These are phyloP conservation scores for Notarius lentiginosus DNA, from an alignment of 2,113 vertebrate genomes.

Conservation along the genomic window DNA sequence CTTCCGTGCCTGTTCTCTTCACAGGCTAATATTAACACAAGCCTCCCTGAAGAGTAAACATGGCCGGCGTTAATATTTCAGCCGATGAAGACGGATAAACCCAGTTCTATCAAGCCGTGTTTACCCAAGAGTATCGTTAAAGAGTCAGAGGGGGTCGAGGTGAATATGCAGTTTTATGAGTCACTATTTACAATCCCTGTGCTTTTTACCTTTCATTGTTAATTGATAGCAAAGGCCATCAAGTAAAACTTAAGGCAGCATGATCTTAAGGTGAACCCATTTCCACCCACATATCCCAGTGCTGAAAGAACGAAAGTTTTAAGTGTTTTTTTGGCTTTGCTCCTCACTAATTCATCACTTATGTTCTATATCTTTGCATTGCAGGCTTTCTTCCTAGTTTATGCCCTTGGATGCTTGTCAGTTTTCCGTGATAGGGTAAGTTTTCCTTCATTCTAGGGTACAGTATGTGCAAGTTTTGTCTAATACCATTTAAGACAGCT, in stretches of 20 bases:
- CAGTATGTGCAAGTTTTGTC: not conserved
- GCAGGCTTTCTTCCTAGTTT: constrained; percentile 95
- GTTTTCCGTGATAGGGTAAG: constrained; percentile 82
- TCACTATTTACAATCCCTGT: constrained; percentile 5
- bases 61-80: constrained; percentile 28
- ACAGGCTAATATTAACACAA: constrained; percentile 36
- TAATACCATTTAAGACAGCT: no score
- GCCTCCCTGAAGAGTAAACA: constrained; percentile 28
- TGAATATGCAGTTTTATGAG: not conserved
- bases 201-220: constrained; percentile 13
- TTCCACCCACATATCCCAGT: constrained; percentile 10
- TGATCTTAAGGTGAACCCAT: constrained; percentile 26
- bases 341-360: constrained; percentile 17
- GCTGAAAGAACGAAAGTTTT: not conserved
- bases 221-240: not conserved
- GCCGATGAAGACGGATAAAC: not conserved
- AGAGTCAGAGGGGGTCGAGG: constrained; percentile 1
- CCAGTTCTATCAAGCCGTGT: constrained; percentile 5
- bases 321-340: constrained; percentile 8
- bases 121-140: constrained; percentile 30
- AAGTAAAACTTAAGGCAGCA: not conserved
- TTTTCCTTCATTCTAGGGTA: not conserved
- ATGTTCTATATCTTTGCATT: constrained; percentile 33
- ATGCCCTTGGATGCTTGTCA: constrained; percentile 86
- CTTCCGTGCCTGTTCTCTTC: constrained; percentile 3